phyloP scores from a whole-genome alignment of 2,113 vertebrate species.

The Corythornis madagascariensis region DNA sequence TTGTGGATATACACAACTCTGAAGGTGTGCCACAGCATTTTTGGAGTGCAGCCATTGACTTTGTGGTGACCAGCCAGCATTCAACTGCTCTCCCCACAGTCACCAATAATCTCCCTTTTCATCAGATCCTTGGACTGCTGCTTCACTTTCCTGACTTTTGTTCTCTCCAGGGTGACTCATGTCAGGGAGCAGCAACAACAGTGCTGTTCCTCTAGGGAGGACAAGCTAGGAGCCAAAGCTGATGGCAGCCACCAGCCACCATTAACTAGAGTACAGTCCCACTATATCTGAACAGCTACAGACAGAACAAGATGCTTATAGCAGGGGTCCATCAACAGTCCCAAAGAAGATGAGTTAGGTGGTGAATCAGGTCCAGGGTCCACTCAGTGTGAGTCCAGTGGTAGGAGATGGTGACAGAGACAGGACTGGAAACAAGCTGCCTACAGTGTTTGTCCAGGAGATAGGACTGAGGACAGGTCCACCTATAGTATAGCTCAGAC shows the following conservation, averaged over 20 bases:
- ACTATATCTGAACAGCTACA: neutral
- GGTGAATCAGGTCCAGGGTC: neutral
- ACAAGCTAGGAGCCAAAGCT: neutral
- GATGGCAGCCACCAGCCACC: neutral
- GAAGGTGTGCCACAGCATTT: neutral
- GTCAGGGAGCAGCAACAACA: neutral
- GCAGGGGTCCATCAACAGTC: neutral
- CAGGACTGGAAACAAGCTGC: neutral
- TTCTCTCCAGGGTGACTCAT: neutral
- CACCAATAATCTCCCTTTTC: fast-evolving
- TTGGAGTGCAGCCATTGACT: neutral
- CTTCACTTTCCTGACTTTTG: neutral
- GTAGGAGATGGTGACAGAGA: neutral
- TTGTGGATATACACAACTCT: neutral
- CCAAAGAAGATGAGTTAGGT: neutral
- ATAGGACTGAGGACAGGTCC: neutral
- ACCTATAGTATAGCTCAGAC: neutral
- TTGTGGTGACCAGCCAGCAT: neutral
- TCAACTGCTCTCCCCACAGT: neutral
- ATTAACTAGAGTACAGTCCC: neutral
- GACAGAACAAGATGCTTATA: neutral
- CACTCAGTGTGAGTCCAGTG: fast-evolving
- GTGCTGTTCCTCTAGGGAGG: neutral
- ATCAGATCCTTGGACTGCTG: fast-evolving
- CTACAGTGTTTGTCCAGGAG: neutral